Evolutionary conservation across 1,140 invertebrate genomes (phyloP).

Genomic region (Hydropsyche tenuis): DNA sequence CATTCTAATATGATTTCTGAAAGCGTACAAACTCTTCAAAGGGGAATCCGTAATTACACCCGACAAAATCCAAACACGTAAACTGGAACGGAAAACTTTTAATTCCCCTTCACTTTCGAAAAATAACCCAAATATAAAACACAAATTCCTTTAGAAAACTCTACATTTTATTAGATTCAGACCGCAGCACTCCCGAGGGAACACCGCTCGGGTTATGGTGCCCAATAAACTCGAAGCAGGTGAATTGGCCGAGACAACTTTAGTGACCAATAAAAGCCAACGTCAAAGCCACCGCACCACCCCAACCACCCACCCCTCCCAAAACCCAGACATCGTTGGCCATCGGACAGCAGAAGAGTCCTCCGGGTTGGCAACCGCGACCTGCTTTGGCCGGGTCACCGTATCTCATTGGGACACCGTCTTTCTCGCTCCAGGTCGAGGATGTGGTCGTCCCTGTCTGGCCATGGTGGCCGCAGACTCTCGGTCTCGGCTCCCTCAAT

Average conservation of each 20-base stretch:
- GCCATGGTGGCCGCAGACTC: background rate
- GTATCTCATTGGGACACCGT: slow-evolving; percentile 47
- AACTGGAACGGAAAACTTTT: no score
- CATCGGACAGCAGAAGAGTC: no score
- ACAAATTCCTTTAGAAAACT: background rate
- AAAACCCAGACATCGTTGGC: slow-evolving; percentile 22
- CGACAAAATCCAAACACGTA: no score
- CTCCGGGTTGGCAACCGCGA: slow-evolving; percentile 27
- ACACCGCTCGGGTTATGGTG: background rate
- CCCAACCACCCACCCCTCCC: slow-evolving; percentile 5
- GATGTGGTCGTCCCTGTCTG: slow-evolving; percentile 3
- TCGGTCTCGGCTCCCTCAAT: slow-evolving; percentile 39
- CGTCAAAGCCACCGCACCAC: slow-evolving; percentile 9
- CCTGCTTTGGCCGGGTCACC: slow-evolving; percentile 48
- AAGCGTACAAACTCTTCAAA: no score
- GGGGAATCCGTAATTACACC: no score
- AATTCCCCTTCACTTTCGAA: no score
- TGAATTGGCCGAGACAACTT: slow-evolving; percentile 30
- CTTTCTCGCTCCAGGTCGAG: background rate
- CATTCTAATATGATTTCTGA: no score
- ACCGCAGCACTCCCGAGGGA: background rate
- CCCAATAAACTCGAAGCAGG: slow-evolving; percentile 19
- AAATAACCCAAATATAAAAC: background rate
- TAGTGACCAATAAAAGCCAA: slow-evolving; percentile 41
- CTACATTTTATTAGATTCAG: no score